Base-by-base conservation (phyloP, 64 coral and sea anemone genomes). In the Trachythela sp. region DNA sequence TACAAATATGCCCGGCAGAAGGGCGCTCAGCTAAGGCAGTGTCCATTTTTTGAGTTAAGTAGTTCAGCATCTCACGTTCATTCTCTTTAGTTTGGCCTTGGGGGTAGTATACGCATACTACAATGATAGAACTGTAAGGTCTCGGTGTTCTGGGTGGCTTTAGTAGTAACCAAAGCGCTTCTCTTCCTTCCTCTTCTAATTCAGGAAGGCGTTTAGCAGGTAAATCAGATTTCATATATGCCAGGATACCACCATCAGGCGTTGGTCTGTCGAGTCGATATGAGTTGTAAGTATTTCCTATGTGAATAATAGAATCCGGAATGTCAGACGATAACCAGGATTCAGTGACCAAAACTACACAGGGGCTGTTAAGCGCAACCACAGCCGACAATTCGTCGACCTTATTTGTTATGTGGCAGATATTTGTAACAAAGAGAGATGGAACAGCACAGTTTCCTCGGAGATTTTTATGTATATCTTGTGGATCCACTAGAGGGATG, bases 151-250 rank as follows among this genome's bases (percentile, higher is more conserved):
- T 85, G 13, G 45, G 39, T 48, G 43, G 84, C 48, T 85, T 85
- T 15, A 85, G 39, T 31, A 85, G 39, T 49, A 51, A 40, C 84
- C 8, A 85, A 9, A 87, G 59, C 40, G 54, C 90, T 75, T 92
- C 90, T 51, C 87, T 88, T 0, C 64, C 90, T 24, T 24, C 45
- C 32, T 27, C 85, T 56, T 92, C 90, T 30, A 87, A 22, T 39
- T 60, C 68, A 27, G 9, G 26, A 34, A 92, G 30, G 11, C 43
- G 90, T 22, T 27, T 92, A 58, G 71, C 84, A 45, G 85, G 90
- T 59, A 88, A 38, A 17, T n/a, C 18, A 50, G 0, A 77, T 35
- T 92, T 67, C 13, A 87, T 86, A 58, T 88, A 88, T 30, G 91
- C 85, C 31, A 92, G 29, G 13, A 92, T 85, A 83, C 91, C 91